Conservation (phyloP, 2,113 vertebrate species). For the Sturnus vulgaris region DNA sequence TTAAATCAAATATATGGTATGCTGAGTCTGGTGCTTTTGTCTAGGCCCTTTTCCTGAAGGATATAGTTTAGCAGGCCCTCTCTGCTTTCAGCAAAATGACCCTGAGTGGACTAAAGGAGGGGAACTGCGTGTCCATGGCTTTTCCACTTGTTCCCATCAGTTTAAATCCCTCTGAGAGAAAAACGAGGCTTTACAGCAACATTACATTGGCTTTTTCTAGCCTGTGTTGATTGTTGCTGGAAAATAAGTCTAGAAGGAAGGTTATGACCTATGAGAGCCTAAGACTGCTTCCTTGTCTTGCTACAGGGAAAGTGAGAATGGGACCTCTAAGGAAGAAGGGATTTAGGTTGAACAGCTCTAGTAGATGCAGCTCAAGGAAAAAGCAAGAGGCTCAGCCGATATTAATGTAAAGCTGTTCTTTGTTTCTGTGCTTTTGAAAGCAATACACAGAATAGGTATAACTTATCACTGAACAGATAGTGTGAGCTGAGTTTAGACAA, state of each 20-base stretch:
- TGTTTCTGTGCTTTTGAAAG: neutral
- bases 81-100: neutral
- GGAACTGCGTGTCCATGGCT: accelerated
- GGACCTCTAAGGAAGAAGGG: neutral
- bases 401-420: neutral
- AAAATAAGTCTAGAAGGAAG: neutral
- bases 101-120: neutral
- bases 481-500: neutral
- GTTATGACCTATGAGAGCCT: neutral
- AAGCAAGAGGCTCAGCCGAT: neutral
- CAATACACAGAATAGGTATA: neutral
- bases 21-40: neutral
- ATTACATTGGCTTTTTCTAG: neutral
- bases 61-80: neutral
- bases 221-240: neutral
- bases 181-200: neutral
- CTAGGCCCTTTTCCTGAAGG: neutral
- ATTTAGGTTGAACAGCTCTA: neutral
- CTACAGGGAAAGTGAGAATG: neutral
- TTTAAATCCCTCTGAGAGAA: neutral
- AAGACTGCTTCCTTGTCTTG: neutral
- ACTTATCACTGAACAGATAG: neutral
- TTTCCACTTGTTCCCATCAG: neutral
- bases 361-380: neutral
- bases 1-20: neutral